Evolutionary conservation across 2,113 vertebrate species (phyloP).

Genomic region (Lepus americanus): DNA sequence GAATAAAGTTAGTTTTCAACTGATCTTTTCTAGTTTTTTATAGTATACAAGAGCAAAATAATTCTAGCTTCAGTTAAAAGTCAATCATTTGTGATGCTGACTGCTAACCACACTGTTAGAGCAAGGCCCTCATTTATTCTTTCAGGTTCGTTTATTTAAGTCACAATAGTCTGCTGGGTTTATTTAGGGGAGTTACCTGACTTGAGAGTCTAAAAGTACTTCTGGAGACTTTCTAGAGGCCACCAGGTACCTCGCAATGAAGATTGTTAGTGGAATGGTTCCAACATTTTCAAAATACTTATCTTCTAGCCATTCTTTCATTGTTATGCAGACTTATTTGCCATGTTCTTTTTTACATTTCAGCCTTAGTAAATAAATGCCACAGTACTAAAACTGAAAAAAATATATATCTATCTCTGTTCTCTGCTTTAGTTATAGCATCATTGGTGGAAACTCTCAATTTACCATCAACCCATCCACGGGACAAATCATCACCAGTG

Average conservation of each 20-base stretch:
- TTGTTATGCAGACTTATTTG: not conserved
- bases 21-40: not conserved
- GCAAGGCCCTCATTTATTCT: not conserved
- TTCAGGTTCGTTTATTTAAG: not conserved
- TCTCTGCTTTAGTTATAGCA: constrained; percentile 91
- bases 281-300: not conserved
- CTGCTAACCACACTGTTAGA: not conserved
- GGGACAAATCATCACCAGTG: constrained; percentile 97
- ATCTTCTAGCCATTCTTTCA: not conserved
- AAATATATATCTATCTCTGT: not conserved
- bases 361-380: not conserved
- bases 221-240: not conserved
- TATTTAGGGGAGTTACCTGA: not conserved
- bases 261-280: not conserved
- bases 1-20: not conserved
- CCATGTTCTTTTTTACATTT: not conserved
- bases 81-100: not conserved
- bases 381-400: not conserved
- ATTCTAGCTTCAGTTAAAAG: constrained; percentile 48
- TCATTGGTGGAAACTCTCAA: constrained; percentile 94
- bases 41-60: not conserved
- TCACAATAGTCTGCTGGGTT: not conserved
- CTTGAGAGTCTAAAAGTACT: not conserved
- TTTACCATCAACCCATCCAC: constrained; percentile 99
- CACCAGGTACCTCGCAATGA: not conserved